Conservation (phyloP, 2,888 invertebrate species). For the Drosophila nr. fundita region DNA sequence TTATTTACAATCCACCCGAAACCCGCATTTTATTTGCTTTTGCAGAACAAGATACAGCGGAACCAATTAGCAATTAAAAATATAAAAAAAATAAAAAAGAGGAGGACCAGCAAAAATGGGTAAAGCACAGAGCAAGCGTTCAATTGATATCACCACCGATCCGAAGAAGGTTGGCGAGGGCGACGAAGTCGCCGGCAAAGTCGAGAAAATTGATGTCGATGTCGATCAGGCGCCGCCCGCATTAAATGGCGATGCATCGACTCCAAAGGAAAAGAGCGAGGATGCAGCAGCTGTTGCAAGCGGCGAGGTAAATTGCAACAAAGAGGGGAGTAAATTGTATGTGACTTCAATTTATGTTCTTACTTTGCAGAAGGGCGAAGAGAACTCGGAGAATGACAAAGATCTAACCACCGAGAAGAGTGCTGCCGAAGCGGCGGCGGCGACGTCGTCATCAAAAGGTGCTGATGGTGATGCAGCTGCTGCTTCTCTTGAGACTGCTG, state of each 20-base stretch:
- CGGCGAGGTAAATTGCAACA: conserved; percentile 50
- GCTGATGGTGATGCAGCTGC: conserved; percentile 55
- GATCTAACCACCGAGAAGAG: conserved; percentile 89
- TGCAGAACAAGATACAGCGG: conserved; percentile 39
- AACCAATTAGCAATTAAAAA: conserved; percentile 83
- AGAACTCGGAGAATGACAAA: conserved; percentile 88
- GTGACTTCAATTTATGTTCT: neutral
- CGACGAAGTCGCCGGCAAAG: conserved; percentile 88
- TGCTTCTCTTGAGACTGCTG: conserved; percentile 69
- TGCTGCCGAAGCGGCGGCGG: conserved; percentile 73
- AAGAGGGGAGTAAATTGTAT: neutral
- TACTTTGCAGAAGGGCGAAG: conserved; percentile 87
- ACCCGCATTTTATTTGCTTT: conserved; percentile 28
- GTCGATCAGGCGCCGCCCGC: conserved; percentile 86
- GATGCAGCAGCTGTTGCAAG: conserved; percentile 52
- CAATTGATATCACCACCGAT: conserved; percentile 93
- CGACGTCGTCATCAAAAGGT: neutral
- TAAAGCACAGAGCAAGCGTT: conserved; percentile 94
- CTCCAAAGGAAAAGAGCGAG: conserved; percentile 88
- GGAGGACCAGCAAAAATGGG: conserved; percentile 87
- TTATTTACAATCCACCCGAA: conserved; percentile 25
- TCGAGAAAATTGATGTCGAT: conserved; percentile 90
- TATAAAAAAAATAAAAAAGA: neutral
- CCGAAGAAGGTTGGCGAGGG: conserved; percentile 85
- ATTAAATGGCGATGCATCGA: conserved; percentile 88